Evolutionary conservation across 2,113 vertebrate genomes (phyloP).

Genomic region (Macquaria australasica): DNA sequence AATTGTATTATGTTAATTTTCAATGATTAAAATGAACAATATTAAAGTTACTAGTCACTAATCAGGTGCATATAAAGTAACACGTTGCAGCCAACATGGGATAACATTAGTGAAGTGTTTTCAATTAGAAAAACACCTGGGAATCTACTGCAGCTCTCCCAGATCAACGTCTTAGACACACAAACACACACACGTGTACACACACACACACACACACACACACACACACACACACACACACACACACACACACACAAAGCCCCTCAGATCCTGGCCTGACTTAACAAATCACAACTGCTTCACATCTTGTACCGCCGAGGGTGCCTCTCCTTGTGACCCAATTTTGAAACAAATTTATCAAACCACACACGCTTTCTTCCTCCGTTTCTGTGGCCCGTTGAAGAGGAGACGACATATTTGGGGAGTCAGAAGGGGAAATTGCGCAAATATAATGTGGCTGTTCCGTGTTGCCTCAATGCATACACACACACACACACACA

Average conservation of each 20-base stretch:
- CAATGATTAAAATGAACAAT: not conserved
- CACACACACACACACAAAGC: not conserved
- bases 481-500: not conserved
- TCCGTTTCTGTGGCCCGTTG: not conserved
- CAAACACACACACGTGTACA: not conserved
- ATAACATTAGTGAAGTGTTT: not conserved
- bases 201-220: not conserved
- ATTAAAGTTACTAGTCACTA: not conserved
- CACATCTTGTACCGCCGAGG: not conserved
- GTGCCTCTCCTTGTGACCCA: conserved; percentile 17
- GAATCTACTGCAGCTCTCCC: not conserved
- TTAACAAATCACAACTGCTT: conserved; percentile 27
- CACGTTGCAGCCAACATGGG: not conserved
- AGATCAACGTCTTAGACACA: not conserved
- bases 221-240: not conserved
- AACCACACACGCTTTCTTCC: conserved; percentile 5
- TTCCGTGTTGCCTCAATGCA: not conserved
- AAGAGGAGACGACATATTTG: not conserved
- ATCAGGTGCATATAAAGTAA: not conserved
- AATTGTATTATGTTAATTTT: not conserved
- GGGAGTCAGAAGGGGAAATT: not conserved
- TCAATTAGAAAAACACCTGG: not conserved
- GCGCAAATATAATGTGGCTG: conserved; percentile 5
- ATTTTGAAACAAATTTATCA: conserved; percentile 60
- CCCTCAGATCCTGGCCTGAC: not conserved